Evolutionary conservation across 2,888 invertebrate species (phyloP).

Genomic region (Drosophila nigritarsus): DNA sequence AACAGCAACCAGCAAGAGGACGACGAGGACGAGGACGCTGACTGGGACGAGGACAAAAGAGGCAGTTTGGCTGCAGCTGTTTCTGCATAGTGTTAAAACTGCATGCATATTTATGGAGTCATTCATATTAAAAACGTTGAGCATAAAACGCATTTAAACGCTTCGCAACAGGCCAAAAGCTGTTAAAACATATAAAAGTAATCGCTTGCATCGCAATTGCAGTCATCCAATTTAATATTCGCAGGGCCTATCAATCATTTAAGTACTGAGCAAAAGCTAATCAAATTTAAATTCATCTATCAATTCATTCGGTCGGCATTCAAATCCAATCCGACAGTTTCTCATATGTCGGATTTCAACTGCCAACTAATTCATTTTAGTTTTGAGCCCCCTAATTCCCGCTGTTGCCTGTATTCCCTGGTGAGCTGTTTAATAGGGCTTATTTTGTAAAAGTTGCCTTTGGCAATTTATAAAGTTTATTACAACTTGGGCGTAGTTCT

Average conservation of each 20-base stretch:
- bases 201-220: slow-evolving; percentile 51
- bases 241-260: slow-evolving; percentile 37
- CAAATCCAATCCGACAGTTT: slow-evolving; percentile 46
- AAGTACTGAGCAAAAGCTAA: slow-evolving; percentile 13
- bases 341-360: slow-evolving; percentile 57
- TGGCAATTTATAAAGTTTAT: slow-evolving; percentile 77
- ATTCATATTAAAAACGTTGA: slow-evolving; percentile 76
- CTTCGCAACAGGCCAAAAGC: slow-evolving; percentile 42
- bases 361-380: slow-evolving; percentile 60
- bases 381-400: slow-evolving; percentile 7
- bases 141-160: slow-evolving; percentile 76
- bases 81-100: slow-evolving; percentile 78
- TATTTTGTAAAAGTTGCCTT: slow-evolving; percentile 78
- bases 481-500: slow-evolving; percentile 59
- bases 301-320: slow-evolving; percentile 15
- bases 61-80: slow-evolving; percentile 62
- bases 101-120: slow-evolving; percentile 79
- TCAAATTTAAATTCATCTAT: slow-evolving; percentile 36
- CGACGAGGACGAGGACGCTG: not conserved
- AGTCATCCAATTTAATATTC: slow-evolving; percentile 30
- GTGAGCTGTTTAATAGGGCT: slow-evolving; percentile 70
- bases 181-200: slow-evolving; percentile 56
- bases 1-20: not conserved
- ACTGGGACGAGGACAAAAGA: slow-evolving; percentile 9
- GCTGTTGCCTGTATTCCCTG: slow-evolving; percentile 3